A percentile compares a stretch with the other conserved stretches of the same genome.
Conservation (phyloP, 2,113 vertebrate genomes). For the Bostrychus sinensis region DNA sequence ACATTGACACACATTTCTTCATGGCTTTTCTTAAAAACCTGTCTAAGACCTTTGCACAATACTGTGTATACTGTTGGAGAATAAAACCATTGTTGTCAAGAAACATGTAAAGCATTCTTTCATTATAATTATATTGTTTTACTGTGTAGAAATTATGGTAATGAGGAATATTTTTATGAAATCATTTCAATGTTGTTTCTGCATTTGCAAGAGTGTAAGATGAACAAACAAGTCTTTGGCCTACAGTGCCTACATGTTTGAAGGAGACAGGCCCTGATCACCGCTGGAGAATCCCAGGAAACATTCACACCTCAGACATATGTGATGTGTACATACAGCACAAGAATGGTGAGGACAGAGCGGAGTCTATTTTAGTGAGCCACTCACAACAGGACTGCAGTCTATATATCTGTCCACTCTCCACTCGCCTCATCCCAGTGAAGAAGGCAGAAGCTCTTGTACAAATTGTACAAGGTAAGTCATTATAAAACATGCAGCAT, state of each 20-base stretch:
- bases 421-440: constrained; percentile 47
- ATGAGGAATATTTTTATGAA: no score
- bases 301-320: constrained; percentile 51
- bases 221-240: not conserved
- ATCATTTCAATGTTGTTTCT: no score
- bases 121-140: no score
- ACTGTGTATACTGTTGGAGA: no score
- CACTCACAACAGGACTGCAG: constrained; percentile 69
- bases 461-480: constrained; percentile 2
- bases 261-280: constrained; percentile 21
- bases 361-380: constrained; percentile 74
- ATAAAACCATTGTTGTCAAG: no score
- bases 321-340: constrained; percentile 25
- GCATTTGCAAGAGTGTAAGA: no score
- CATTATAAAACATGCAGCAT: not conserved
- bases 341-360: constrained; percentile 64
- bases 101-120: no score
- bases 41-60: no score
- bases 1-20: no score
- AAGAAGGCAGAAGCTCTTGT: constrained; percentile 36
- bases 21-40: no score
- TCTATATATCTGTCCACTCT: constrained; percentile 73
- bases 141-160: no score
- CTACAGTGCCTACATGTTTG: not conserved
- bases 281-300: constrained; percentile 29